Evolutionary conservation across 1,140 invertebrate species (phyloP).

Genomic region (Drosophila equinoxialis): DNA sequence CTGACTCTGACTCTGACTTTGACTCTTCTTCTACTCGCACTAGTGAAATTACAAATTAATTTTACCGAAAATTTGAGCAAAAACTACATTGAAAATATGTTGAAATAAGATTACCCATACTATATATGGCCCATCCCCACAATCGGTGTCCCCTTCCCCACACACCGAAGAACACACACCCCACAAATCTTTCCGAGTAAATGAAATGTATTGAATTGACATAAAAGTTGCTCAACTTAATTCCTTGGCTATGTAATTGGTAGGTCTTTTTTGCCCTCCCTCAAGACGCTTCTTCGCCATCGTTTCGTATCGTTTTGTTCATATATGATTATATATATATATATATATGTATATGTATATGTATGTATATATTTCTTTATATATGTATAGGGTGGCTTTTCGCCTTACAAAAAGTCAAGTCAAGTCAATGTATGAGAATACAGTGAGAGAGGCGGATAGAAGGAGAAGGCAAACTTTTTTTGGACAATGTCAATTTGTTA

Average conservation of each 20-base stretch:
- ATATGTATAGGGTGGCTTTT: constrained; percentile 18
- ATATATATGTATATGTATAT: constrained; percentile 17
- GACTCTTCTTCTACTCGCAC: not conserved
- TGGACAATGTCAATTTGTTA: constrained; percentile 82
- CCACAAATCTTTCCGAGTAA: constrained; percentile 55
- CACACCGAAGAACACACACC: constrained; percentile 9
- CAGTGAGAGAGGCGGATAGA: not conserved
- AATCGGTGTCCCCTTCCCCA: not conserved
- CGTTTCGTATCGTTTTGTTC: constrained; percentile 10
- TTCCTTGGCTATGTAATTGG: constrained; percentile 77
- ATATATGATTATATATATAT: constrained; percentile 46
- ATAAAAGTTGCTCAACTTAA: constrained; percentile 81
- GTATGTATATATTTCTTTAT: not conserved
- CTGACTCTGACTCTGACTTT: too few relatives aligned
- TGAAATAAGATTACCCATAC: constrained; percentile 43
- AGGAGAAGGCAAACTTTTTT: constrained; percentile 35
- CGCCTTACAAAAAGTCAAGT: constrained; percentile 22
- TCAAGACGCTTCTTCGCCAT: not conserved
- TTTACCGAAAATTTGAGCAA: constrained; percentile 72
- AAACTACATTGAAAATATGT: constrained; percentile 71
- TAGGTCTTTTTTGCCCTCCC: constrained; percentile 39
- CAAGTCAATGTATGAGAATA: constrained; percentile 5
- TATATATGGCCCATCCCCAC: constrained; percentile 1
- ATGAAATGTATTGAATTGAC: constrained; percentile 82
- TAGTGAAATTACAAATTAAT: constrained; percentile 78